Conservation (phyloP, 2,797 vertebrate genomes). For the Coilia nasus region DNA sequence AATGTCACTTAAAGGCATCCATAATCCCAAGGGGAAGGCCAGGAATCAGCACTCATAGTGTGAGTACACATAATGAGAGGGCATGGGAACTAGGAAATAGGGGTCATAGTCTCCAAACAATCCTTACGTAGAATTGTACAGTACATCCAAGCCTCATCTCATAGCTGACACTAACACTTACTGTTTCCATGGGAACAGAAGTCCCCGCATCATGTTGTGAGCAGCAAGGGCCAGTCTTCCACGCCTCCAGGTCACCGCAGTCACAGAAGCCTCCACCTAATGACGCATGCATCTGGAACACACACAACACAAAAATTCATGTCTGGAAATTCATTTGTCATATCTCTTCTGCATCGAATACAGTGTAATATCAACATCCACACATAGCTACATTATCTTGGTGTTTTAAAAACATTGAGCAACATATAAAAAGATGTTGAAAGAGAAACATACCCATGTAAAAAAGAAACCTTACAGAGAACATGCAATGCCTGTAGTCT, state of each 20-base stretch:
- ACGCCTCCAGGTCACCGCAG: constrained; percentile 95
- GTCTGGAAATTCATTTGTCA: not conserved
- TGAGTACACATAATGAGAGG: not conserved
- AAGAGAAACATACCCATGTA: not conserved
- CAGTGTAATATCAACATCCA: not conserved
- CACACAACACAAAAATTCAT: not conserved
- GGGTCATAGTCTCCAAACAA: constrained; percentile 56
- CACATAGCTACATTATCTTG: not conserved
- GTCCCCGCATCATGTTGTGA: constrained; percentile 86
- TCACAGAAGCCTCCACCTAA: constrained; percentile 97
- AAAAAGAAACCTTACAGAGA: too few species aligned
- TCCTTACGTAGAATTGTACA: constrained; percentile 41
- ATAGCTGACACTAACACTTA: constrained; percentile 66
- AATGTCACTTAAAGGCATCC: constrained; percentile 57
- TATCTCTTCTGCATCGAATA: too few species aligned
- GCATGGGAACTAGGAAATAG: constrained; percentile 68
- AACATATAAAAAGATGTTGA: not conserved
- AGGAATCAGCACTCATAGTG: not conserved
- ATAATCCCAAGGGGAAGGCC: constrained; percentile 47
- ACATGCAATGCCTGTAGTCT: too few species aligned
- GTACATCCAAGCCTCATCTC: not conserved
- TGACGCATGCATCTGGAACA: constrained; percentile 91
- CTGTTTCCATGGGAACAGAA: constrained; percentile 82
- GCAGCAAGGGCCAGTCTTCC: constrained; percentile 95
- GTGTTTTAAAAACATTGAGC: not conserved